Conservation (phyloP, 1,140 invertebrate species). For the Micrasema minimum region DNA sequence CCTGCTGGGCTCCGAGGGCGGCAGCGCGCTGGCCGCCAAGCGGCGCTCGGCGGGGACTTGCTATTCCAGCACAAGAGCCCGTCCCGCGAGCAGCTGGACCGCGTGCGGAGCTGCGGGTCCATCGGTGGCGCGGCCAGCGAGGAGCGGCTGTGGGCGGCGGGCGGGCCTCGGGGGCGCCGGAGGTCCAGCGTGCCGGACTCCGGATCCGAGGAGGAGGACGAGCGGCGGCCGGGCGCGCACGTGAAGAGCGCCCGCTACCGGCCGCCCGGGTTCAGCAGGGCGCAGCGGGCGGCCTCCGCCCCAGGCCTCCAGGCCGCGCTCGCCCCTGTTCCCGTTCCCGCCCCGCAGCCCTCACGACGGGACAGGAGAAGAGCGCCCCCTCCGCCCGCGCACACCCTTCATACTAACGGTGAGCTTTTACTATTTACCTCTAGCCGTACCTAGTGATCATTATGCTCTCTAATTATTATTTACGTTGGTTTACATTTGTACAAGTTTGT, state of each 20-base stretch:
- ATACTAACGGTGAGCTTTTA: constrained; percentile 44
- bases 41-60: constrained; percentile 82
- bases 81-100: constrained; percentile 77
- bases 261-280: constrained; percentile 80
- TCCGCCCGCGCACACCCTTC: constrained; percentile 60
- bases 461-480: too few species aligned
- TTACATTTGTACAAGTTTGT: too few species aligned
- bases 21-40: constrained; percentile 76
- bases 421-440: neutral
- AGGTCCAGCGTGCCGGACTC: constrained; percentile 76
- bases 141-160: constrained; percentile 61
- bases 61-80: constrained; percentile 80
- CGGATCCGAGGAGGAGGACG: constrained; percentile 77
- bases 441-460: neutral
- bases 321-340: constrained; percentile 59
- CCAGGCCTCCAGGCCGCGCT: constrained; percentile 71
- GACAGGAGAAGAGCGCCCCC: constrained; percentile 68
- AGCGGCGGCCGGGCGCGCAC: constrained; percentile 71
- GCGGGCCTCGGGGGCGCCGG: constrained; percentile 64
- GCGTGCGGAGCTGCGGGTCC: constrained; percentile 83
- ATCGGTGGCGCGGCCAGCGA: constrained; percentile 77
- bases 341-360: constrained; percentile 65
- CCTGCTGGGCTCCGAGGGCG: constrained; percentile 75
- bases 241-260: constrained; percentile 88
- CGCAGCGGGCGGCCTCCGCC: constrained; percentile 75